Evolutionary conservation across 2,888 invertebrate genomes (phyloP).

Genomic region (Erebia ligea): DNA sequence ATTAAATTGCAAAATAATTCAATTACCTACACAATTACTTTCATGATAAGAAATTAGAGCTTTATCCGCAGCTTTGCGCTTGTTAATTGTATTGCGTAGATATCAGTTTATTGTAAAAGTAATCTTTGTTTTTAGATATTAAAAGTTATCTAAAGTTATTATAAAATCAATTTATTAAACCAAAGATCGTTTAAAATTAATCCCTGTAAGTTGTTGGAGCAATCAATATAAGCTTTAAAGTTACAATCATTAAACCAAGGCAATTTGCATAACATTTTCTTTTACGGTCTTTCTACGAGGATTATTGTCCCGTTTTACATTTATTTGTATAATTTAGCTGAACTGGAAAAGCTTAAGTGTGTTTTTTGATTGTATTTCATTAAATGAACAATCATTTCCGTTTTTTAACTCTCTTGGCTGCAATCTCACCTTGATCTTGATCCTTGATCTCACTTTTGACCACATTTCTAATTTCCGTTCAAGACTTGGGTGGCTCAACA

Average conservation of each 20-base stretch:
- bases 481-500: no score
- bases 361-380: not conserved
- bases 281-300: constrained; percentile 38
- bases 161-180: constrained; percentile 13
- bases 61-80: not conserved
- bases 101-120: no score
- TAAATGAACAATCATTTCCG: not conserved
- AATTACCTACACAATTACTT: not conserved
- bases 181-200: constrained; percentile 19
- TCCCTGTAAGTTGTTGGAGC: constrained; percentile 31
- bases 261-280: constrained; percentile 43
- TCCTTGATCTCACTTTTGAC: no score
- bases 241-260: constrained; percentile 39
- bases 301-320: constrained; percentile 39
- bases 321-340: constrained; percentile 35
- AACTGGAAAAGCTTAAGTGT: constrained; percentile 20
- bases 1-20: constrained; percentile 11
- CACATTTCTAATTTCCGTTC: no score
- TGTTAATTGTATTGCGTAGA: no score
- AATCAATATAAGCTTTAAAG: constrained; percentile 36
- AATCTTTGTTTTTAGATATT: no score
- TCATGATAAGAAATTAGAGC: not conserved
- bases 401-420: no score
- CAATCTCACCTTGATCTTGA: no score
- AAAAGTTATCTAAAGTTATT: no score